Base-by-base conservation (phyloP, 2,888 invertebrate genomes). In the Selenia dentaria region DNA sequence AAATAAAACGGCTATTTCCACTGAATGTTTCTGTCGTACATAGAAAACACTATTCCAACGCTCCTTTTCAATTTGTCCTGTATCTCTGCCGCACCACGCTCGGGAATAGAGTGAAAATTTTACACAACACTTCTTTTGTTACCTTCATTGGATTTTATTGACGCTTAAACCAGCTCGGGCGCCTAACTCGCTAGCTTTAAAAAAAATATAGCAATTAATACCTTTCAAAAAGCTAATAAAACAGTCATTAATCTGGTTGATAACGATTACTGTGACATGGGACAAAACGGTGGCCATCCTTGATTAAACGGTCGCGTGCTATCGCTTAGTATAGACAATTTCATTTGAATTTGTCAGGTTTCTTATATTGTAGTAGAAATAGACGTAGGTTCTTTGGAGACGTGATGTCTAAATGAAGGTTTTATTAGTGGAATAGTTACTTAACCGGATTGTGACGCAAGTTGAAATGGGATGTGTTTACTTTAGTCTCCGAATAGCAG, bases 61-160 rank as follows among this genome's bases (percentile, higher is more conserved):
- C 39, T 34, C 29, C 18, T 33, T 45, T 28, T 34, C 37, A 45
- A 38, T 44, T 38, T 13, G 1, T 16, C 25, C 11, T 26, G n/a
- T 27, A 27, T 27, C 20, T 34, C 26, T 0, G 13, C 9, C 6
- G 18, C 36, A 8, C 12, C 26, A 25, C 18, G 14, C 36, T 20
- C 10, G 9, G 13, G 37, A 28, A 12, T 38, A 28, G 10, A 36
- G 11, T 6, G 27, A 20, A 45, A 24, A 13, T 20, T 43, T 31
- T 28, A 22, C 16, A 22, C 14, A 28, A 32, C 11, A 31, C 25
- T 20, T 27, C 32, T 37, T 29, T 28, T 31, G 22, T 31, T 31
- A 18, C 3, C 36, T 9, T 18, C 13, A 3, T 13, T 6, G 14
- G 16, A 28, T 43, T 35, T 43, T 24, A 43, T 26, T 31, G 36